Base-by-base conservation (phyloP, 2,113 vertebrate genomes). In the Grus americana region DNA sequence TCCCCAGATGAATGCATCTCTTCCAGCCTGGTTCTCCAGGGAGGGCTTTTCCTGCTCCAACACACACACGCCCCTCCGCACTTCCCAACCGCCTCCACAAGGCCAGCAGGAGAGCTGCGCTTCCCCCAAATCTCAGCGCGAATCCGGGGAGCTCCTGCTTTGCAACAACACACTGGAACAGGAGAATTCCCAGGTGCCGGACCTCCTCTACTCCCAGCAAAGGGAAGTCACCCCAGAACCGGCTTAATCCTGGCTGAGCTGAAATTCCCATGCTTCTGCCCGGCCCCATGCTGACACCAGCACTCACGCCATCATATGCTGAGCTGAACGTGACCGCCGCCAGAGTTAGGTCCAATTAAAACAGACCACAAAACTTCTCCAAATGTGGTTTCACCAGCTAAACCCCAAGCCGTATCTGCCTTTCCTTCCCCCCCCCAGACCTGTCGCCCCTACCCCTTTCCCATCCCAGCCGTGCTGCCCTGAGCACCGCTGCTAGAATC, bases 301-400 rank as follows among this genome's bases (percentile, higher is more conserved):
- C 3, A 2, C 11, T 85, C 22, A 1, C 7, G 19, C 49, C 3
- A 9, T 78, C 83, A 92, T 22, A 1, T 76, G 78, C 76, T 0
- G 0, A 93, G 75, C 57, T 10, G 27, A 89, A 57, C 57, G 63
- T 6, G 0, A 59, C 72, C 21, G 3, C 68, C 2, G 2, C 50
- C 52, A 71, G 46, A 79, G 66, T n/a, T 29, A 24, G 34, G 29
- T 79, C 90, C 14, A 4, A 89, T 68, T 49, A 75, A 81, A 94
- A 58, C 52, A 91, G 21, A 89, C 80, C 90, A 75, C 80, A 81
- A 36, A 85, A 91, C 54, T 92, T 85, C 90, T 86, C 79, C 72
- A 88, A 70, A 86, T 0, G 0, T 88, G 29, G 38, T 34, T 86
- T 91, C 52, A n/a, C 46, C 21, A 62, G 30, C 46, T 68, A 50